Percentiles rank a stretch among this genome's conserved stretches.
phyloP scores from a whole-genome alignment of 1,140 invertebrate genomes.

The honey bee (Apis mellifera) region DNA sequence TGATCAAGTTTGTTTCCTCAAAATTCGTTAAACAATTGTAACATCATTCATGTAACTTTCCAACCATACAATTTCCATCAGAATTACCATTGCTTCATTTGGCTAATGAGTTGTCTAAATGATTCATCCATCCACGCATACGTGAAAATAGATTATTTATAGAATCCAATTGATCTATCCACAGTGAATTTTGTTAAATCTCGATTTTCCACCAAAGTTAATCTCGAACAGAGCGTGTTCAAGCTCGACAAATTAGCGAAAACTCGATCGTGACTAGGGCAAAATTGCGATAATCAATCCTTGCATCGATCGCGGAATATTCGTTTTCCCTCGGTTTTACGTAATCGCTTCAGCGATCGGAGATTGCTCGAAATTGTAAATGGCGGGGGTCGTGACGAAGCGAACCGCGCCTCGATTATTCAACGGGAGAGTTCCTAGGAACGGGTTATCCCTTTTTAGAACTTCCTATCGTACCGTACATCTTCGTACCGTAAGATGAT shows the following conservation, averaged over 20 bases:
- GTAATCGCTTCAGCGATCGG: slow-evolving; percentile 4
- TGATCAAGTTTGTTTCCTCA: background rate
- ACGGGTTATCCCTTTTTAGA: background rate
- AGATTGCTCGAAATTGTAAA: slow-evolving; percentile 12
- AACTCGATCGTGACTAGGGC: background rate
- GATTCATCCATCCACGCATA: background rate
- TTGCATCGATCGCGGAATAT: background rate
- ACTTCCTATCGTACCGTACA: background rate
- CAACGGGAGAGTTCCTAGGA: background rate
- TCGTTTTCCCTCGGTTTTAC: background rate
- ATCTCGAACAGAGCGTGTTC: background rate
- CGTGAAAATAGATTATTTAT: slow-evolving; percentile 5
- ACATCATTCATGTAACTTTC: background rate
- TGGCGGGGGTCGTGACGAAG: background rate
- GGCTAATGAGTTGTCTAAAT: slow-evolving; percentile 2
- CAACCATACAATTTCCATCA: background rate
- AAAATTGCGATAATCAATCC: slow-evolving; percentile 7
- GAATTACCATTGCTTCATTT: background rate
- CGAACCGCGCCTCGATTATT: slow-evolving; percentile 2
- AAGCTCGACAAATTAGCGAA: background rate
- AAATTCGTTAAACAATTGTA: background rate
- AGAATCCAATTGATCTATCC: background rate
- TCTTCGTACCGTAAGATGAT: background rate
- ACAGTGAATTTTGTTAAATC: background rate
- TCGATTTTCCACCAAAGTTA: background rate